Percentiles rank a stretch among this genome's conserved stretches.
These are phyloP conservation scores for Teleopsis dalmanni DNA, from an alignment of 1,140 invertebrate species.

Conservation along the genomic window DNA sequence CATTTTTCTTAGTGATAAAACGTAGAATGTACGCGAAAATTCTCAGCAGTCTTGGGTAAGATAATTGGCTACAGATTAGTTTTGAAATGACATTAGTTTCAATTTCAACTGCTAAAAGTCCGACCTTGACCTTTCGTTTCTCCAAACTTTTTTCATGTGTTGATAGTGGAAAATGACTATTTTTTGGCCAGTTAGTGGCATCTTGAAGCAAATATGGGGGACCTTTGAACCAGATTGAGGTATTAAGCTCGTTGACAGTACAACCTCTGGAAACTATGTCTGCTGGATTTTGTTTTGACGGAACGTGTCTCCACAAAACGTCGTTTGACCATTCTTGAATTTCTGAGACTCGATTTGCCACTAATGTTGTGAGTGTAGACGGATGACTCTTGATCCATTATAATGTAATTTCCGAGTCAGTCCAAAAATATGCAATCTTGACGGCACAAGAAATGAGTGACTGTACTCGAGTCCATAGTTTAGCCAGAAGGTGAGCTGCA, in stretches of 20 bases:
- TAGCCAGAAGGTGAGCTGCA: conserved; percentile 13
- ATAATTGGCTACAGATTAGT: not conserved
- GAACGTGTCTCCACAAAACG: conserved; percentile 28
- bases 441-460: conserved; percentile 3
- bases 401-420: conserved; percentile 33
- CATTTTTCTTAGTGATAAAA: not conserved
- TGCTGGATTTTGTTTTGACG: conserved; percentile 32
- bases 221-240: conserved; percentile 35
- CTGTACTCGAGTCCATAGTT: conserved; percentile 9
- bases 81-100: not conserved
- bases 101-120: not conserved
- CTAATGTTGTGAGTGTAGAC: conserved; percentile 20
- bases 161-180: conserved; percentile 3
- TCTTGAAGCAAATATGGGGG: not conserved
- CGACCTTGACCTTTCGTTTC: not conserved
- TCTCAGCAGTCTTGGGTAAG: not conserved
- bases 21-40: no score
- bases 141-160: not conserved
- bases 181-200: not conserved
- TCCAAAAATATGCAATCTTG: conserved; percentile 19
- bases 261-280: conserved; percentile 34
- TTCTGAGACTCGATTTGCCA: conserved; percentile 33
- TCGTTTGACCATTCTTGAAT: conserved; percentile 24
- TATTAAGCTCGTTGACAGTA: conserved; percentile 17
- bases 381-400: conserved; percentile 27